A percentile compares a stretch with the other conserved stretches of the same genome.
Evolutionary conservation across 1,140 invertebrate genomes (phyloP).

Genomic region (Asbolus verrucosus): DNA sequence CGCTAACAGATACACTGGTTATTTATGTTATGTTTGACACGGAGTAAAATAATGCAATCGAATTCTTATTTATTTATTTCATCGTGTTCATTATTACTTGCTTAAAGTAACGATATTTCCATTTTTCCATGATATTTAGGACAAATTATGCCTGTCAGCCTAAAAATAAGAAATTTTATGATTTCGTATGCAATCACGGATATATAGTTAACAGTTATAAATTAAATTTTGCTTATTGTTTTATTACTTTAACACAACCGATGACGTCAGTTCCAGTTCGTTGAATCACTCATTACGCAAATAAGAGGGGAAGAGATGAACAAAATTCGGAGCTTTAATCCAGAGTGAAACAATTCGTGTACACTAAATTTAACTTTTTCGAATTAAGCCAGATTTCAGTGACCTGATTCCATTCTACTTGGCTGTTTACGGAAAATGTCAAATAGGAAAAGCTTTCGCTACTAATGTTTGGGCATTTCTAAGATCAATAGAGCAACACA

Average conservation of each 20-base stretch:
- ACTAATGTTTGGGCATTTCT: conserved; percentile 15
- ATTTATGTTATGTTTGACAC: conserved; percentile 35
- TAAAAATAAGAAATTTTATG: conserved; percentile 14
- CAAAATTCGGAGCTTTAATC: not conserved
- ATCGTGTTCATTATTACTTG: conserved; percentile 3
- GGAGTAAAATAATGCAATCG: conserved; percentile 34
- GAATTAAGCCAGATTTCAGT: conserved; percentile 8
- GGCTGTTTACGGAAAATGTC: conserved; percentile 18
- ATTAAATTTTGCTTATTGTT: conserved; percentile 12
- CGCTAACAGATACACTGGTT: conserved; percentile 18
- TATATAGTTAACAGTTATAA: too few relatives aligned
- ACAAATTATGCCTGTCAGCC: not conserved
- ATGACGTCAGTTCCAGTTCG: conserved; percentile 11
- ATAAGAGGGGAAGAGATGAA: conserved; percentile 18
- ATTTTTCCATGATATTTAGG: not conserved
- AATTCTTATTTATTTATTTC: conserved; percentile 33
- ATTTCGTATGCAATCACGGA: not conserved
- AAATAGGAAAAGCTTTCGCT: conserved; percentile 6
- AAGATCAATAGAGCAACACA: conserved; percentile 36
- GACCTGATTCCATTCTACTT: conserved; percentile 1
- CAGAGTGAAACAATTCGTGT: not conserved
- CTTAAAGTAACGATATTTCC: conserved; percentile 5
- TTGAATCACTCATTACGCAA: conserved; percentile 31
- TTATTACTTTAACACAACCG: conserved; percentile 19
- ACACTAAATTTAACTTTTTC: conserved; percentile 33